Base-by-base conservation (phyloP, 2,888 invertebrate genomes). In the Cataglyphis albicans region DNA sequence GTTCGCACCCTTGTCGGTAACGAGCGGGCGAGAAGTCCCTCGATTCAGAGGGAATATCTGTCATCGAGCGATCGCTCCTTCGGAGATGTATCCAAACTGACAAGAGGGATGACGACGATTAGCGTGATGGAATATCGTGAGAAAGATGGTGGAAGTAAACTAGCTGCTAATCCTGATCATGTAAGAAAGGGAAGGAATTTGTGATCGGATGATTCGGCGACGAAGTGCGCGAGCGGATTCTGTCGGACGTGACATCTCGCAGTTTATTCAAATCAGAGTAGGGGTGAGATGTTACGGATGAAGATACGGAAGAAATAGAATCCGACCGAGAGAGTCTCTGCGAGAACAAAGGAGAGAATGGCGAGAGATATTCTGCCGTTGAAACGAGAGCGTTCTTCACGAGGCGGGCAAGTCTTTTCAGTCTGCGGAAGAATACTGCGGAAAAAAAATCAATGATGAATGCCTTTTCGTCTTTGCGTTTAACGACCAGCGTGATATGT, bases 1-100 rank as follows among this genome's bases (percentile, higher is more conserved):
- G 21, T 67, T 84, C 74, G 55, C 78, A 84, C 35, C 68, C 74
- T 55, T 76, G 67, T 59, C 74, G 70, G 63, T 80, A 82, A 82
- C 78, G 68, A 73, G 63, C 65, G 61, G 82, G 57, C 81, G 84
- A 84, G 80, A 83, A 84, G 82, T 84, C 78, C 63, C 67, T 72
- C 70, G 44, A 55, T 57, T 57, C 55, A n/a, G 15, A 18, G 78
- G 70, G 59, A 21, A 70, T 80, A 80, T 70, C 78, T 80, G 70
- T 80, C 70, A 80, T 61, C 70, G 70, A 59, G 70, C 59, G 70
- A 70, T 80, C 78, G 35, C 70, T 80, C 15, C 70, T 80, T 59
- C 57, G 57, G 7, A 44, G 44, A 70, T 18, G 68, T 78, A 78
- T 68, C 32, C 57, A 15, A 38, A 38, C 12, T 12, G n/a, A 6